Conservation (phyloP, 2,888 invertebrate genomes). For the Rhogogaster chlorosoma region DNA sequence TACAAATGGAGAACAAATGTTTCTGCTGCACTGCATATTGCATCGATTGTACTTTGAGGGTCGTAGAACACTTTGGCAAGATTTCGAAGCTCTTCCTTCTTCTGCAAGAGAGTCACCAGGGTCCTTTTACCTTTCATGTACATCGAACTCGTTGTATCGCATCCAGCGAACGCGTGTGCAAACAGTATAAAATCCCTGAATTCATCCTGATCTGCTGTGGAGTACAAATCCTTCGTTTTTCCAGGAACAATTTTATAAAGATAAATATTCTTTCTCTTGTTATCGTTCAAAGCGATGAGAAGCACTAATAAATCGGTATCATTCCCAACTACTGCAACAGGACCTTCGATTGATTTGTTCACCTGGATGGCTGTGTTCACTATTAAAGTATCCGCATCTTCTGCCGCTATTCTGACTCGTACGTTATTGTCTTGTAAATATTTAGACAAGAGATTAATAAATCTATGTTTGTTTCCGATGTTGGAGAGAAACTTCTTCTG, state of each 20-base stretch:
- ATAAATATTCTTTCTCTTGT: slow-evolving; percentile 38
- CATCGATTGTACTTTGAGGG: neutral
- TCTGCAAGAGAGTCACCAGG: neutral
- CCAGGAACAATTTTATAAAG: slow-evolving; percentile 47
- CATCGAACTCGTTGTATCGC: slow-evolving; percentile 39
- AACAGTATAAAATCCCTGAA: neutral
- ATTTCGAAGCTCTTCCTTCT: slow-evolving; percentile 9
- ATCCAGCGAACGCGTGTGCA: slow-evolving; percentile 25
- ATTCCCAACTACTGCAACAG: slow-evolving; percentile 54
- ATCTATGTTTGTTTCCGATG: slow-evolving; percentile 57
- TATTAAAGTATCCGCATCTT: slow-evolving; percentile 59
- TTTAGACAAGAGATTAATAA: slow-evolving; percentile 55
- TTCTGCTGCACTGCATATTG: slow-evolving; percentile 27
- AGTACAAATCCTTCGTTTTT: slow-evolving; percentile 42
- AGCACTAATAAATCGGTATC: slow-evolving; percentile 57
- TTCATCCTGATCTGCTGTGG: neutral
- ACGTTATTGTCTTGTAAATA: slow-evolving; percentile 53
- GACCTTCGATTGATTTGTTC: slow-evolving; percentile 10
- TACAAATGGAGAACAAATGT: slow-evolving; percentile 11
- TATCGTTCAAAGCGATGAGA: slow-evolving; percentile 47
- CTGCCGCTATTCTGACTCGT: slow-evolving; percentile 51
- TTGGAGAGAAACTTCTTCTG: slow-evolving; percentile 60
- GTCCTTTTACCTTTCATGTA: slow-evolving; percentile 22
- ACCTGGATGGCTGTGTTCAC: slow-evolving; percentile 53
- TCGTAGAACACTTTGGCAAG: neutral